Conservation (phyloP, 2,797 vertebrate species). For the Danio jaintianensis region DNA sequence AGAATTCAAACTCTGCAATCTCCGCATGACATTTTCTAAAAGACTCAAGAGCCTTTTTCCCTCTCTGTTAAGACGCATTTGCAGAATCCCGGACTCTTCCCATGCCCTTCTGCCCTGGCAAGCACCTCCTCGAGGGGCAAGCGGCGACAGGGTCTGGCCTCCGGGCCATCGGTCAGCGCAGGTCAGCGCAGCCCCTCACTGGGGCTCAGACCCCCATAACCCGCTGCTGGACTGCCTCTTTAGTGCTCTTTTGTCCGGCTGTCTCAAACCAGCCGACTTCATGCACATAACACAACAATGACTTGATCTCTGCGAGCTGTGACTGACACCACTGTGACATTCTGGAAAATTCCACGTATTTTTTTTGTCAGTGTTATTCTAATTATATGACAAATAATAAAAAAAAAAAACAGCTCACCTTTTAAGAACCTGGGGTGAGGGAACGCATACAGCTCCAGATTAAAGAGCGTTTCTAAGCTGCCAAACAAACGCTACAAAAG, state of each 20-base stretch:
- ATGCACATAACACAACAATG: conserved; percentile 79
- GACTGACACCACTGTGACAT: conserved; percentile 45
- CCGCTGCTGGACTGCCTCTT: conserved; percentile 78
- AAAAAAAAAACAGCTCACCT: conserved; percentile 8
- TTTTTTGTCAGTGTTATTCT: conserved; percentile 6
- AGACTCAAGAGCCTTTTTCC: conserved; percentile 13
- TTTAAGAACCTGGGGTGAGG: conserved; percentile 24
- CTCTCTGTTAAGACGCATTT: conserved; percentile 67
- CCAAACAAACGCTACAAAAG: conserved; percentile 26
- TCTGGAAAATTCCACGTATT: conserved; percentile 1
- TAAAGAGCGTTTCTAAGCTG: conserved; percentile 4
- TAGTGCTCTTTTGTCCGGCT: conserved; percentile 86
- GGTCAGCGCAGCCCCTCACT: conserved; percentile 82
- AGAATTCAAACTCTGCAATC: not conserved
- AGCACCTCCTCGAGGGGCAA: conserved; percentile 87
- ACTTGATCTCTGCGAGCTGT: conserved; percentile 61
- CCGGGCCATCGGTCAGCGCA: conserved; percentile 85
- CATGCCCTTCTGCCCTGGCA: conserved; percentile 85
- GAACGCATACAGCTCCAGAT: conserved; percentile 20
- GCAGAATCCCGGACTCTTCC: conserved; percentile 79
- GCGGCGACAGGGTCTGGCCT: conserved; percentile 77
- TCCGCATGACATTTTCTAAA: not conserved
- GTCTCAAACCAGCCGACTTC: conserved; percentile 66
- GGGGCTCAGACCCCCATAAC: conserved; percentile 77
- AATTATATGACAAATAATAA: conserved; percentile 17